Percentiles rank a stretch among this genome's conserved stretches.
phyloP scores from a whole-genome alignment of 2,113 vertebrate species.

The Corapipo altera region DNA sequence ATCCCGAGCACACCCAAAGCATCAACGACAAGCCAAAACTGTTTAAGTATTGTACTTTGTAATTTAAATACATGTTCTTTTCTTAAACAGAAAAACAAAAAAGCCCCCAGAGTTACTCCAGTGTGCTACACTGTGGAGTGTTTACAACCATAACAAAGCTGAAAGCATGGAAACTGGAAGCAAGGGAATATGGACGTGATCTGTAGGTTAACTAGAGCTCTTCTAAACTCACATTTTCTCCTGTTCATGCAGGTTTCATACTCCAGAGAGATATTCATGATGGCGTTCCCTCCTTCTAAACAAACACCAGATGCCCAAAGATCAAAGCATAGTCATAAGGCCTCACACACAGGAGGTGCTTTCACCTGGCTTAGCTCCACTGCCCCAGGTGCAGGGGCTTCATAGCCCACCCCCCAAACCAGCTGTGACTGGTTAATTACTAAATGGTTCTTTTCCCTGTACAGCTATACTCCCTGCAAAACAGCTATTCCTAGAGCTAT shows the following conservation, averaged over 20 bases:
- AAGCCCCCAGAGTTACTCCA: background rate
- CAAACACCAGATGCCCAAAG: background rate
- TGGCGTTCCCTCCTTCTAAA: background rate
- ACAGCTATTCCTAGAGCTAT: background rate
- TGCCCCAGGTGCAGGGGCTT: background rate
- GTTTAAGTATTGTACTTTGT: background rate
- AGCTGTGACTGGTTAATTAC: background rate
- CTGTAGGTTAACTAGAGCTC: background rate
- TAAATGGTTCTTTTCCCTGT: background rate
- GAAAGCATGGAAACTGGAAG: background rate
- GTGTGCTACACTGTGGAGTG: fast-evolving
- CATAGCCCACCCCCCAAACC: background rate
- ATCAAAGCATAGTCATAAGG: background rate
- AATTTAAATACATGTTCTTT: fast-evolving
- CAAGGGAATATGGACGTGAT: background rate
- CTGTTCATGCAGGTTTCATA: background rate
- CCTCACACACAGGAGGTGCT: fast-evolving
- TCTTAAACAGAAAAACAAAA: background rate
- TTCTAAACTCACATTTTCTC: background rate
- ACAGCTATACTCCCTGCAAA: fast-evolving
- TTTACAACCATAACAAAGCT: background rate
- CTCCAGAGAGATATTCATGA: background rate
- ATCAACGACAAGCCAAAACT: background rate
- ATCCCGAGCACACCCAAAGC: background rate
- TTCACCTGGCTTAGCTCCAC: background rate